Evolutionary conservation across 2,888 invertebrate genomes (phyloP).

Genomic region (Platypus cylindrus): DNA sequence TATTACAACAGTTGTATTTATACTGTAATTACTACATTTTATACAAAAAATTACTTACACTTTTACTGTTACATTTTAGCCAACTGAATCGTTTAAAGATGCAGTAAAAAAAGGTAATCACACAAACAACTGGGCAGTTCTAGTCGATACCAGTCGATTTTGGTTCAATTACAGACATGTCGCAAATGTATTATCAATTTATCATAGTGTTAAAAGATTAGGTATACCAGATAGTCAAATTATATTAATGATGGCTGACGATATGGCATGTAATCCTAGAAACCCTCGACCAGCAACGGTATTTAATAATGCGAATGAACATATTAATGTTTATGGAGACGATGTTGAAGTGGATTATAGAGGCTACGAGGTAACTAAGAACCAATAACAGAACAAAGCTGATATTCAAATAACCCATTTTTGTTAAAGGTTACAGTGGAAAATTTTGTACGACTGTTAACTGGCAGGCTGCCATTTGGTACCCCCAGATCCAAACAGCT

Average conservation of each 20-base stretch:
- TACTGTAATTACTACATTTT: too few relatives aligned
- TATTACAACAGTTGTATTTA: too few relatives aligned
- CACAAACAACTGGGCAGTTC: constrained; percentile 98
- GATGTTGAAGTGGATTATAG: constrained; percentile 98
- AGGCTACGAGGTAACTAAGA: constrained; percentile 61
- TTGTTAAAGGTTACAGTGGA: constrained; percentile 80
- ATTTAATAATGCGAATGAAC: constrained; percentile 94
- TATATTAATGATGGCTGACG: constrained; percentile 98
- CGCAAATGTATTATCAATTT: constrained; percentile 95
- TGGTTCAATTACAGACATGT: constrained; percentile 99
- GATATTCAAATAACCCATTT: background rate
- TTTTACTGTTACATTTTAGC: too few relatives aligned
- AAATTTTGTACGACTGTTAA: constrained; percentile 91
- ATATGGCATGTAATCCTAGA: constrained; percentile 97
- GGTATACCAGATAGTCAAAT: constrained; percentile 99
- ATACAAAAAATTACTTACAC: too few relatives aligned
- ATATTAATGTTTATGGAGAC: constrained; percentile 97
- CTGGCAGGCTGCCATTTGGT: constrained; percentile 81
- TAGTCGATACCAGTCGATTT: constrained; percentile 96
- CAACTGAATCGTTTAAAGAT: constrained; percentile 8
- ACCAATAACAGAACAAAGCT: background rate
- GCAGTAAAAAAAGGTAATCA: constrained; percentile 49
- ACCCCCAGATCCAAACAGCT: constrained; percentile 92
- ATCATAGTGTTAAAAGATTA: constrained; percentile 91
- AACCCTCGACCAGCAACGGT: constrained; percentile 97